Percentiles rank a stretch among this genome's conserved stretches.
phyloP scores from a whole-genome alignment of 2,888 invertebrate genomes.

The Argyresthia goedartella region DNA sequence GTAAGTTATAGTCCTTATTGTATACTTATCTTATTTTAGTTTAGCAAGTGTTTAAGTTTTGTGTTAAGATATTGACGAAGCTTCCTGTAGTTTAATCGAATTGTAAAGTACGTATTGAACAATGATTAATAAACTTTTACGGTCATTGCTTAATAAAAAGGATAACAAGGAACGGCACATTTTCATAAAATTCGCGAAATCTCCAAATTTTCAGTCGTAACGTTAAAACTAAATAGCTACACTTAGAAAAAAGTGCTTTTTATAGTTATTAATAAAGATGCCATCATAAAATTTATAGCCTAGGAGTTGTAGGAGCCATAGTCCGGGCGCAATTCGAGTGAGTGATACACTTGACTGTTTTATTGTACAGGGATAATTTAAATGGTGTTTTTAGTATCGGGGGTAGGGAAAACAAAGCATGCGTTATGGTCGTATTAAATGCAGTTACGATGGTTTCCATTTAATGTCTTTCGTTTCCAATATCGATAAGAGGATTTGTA shows the following conservation, averaged over 20 bases:
- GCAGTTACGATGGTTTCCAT: background rate
- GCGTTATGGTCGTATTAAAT: conserved; percentile 34
- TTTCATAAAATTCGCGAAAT: conserved; percentile 17
- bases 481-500: background rate
- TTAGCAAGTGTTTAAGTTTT: no score
- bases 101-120: no score
- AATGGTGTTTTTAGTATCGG: conserved; percentile 48
- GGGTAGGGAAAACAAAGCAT: conserved; percentile 29
- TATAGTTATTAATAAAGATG: conserved; percentile 68
- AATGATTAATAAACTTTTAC: no score
- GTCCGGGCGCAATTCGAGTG: conserved; percentile 39
- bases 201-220: no score
- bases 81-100: no score
- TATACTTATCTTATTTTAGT: no score
- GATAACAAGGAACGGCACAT: background rate
- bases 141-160: no score
- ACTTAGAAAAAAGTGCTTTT: conserved; percentile 39
- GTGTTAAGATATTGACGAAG: no score
- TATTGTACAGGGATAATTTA: conserved; percentile 55
- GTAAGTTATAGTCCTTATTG: no score
- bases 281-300: conserved; percentile 43
- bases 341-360: conserved; percentile 55
- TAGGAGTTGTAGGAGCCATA: conserved; percentile 5
- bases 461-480: background rate
- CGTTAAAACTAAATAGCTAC: no score